Evolutionary conservation across 1,140 invertebrate genomes (phyloP), one percentile per base, ranked within the genome.

Genomic region (Eumeta japonica): DNA sequence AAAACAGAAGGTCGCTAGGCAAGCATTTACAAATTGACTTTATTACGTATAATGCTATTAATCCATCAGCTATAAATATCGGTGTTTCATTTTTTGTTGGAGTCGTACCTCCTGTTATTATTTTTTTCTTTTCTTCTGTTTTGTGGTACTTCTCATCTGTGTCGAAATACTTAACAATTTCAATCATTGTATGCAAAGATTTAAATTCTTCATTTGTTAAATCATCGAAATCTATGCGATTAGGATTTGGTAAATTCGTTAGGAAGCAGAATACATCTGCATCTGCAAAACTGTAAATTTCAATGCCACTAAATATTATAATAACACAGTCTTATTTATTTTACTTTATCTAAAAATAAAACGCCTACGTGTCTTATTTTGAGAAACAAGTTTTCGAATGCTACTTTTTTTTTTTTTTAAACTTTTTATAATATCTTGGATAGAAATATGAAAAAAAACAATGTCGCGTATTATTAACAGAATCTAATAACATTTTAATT

Each of bases 191-290:
- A 37, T 67, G 60, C 9, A 67, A 44, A 24, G 50, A 48, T 32
- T 67, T 56, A 30, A 66, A 62, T 16, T 60, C 51, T 16, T 54
- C 45, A 12, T 41, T 39, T 28, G 54, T 43, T 35, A 45, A 37
- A 3, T 48, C 39, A n/a, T 44, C 20, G 17, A 53, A 47, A 29
- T 54, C 49, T 11, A 67, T 43, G 16, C 14, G 34, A 20, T 67
- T 67, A 2, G 60, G 65, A 48, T 68, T 70, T 16, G 41, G 20
- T 39, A 72, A 67, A 35, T 61, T 58, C 11, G 61, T 54, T 35
- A 65, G 48, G 33, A 67, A 54, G 33, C 60, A 64, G 46, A 65
- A 64, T 10, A 72, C 48, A 36, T 68, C 64, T 4, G 53, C 64
- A 37, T 72, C 67, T 56, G 47, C 35, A 53, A 60, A 34, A 27